Evolutionary conservation across 2,797 vertebrate species (phyloP).

Genomic region (Triplophysa yarkandensis): DNA sequence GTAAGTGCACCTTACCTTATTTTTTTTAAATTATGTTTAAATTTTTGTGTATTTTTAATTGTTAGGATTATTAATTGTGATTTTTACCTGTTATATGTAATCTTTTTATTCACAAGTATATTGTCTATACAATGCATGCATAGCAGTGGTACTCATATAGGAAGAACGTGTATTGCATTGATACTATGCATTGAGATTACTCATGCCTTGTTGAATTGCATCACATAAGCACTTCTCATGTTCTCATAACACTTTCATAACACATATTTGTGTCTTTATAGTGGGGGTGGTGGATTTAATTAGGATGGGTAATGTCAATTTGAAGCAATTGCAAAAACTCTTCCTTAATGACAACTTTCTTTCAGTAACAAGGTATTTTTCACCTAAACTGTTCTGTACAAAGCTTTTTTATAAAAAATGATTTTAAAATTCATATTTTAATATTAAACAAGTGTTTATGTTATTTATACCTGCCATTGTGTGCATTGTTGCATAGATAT

Average conservation of each 20-base stretch:
- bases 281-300: constrained; percentile 23
- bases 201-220: not conserved
- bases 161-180: constrained; percentile 10
- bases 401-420: constrained; percentile 57
- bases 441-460: constrained; percentile 3
- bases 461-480: constrained; percentile 43
- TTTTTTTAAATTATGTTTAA: constrained; percentile 51
- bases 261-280: too few relatives aligned
- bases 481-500: constrained; percentile 12
- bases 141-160: constrained; percentile 3
- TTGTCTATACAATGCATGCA: constrained; percentile 16
- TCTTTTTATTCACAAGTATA: constrained; percentile 56
- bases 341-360: constrained; percentile 7
- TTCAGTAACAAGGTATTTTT: constrained; percentile 34
- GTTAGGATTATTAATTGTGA: constrained; percentile 40
- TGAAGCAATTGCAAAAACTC: too few relatives aligned
- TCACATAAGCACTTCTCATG: constrained; percentile 22
- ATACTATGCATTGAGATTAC: constrained; percentile 4
- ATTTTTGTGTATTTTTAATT: constrained; percentile 60
- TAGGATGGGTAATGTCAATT: constrained; percentile 13
- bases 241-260: too few relatives aligned
- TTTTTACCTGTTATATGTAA: constrained; percentile 67
- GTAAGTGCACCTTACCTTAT: constrained; percentile 76
- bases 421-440: constrained; percentile 31
- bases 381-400: constrained; percentile 67